phyloP scores from a whole-genome alignment of 2,797 vertebrate species.

The Phyllotis vaccarum region DNA sequence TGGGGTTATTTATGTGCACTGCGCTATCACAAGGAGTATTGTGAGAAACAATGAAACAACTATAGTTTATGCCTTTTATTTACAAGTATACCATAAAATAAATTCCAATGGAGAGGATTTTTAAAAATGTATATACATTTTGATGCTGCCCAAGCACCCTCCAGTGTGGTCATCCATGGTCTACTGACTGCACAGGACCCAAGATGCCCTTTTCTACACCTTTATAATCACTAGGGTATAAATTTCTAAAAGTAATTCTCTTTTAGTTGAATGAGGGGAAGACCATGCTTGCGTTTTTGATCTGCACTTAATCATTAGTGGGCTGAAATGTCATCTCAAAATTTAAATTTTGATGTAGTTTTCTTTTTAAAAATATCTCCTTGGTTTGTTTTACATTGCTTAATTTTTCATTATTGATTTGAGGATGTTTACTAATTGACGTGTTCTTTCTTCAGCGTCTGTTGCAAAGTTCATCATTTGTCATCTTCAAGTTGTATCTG shows the following conservation, averaged over 20 bases:
- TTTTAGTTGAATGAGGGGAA: neutral
- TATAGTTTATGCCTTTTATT: neutral
- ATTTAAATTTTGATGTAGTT: neutral
- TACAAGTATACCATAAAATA: neutral
- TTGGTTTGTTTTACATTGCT: constrained; percentile 62
- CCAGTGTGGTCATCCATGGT: neutral
- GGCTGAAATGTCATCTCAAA: neutral
- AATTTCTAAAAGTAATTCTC: constrained; percentile 5
- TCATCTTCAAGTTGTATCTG: constrained; percentile 41
- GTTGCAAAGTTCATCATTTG: constrained; percentile 45
- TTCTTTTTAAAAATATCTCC: constrained; percentile 36
- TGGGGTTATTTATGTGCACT: neutral
- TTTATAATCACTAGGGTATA: neutral
- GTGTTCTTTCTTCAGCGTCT: constrained; percentile 22
- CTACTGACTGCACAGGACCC: too few species aligned
- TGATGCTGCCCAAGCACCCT: neutral
- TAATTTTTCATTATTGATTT: constrained; percentile 66
- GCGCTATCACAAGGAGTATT: neutral
- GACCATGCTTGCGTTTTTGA: constrained; percentile 21
- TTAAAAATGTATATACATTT: neutral
- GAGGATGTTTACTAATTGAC: constrained; percentile 53
- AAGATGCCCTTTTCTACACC: neutral
- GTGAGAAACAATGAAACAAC: neutral
- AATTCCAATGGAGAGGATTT: neutral
- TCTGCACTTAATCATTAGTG: constrained; percentile 10